Evolutionary conservation across 2,113 vertebrate species (phyloP), one percentile per base, ranked within the genome.

Genomic region (Phaetusa simplex): DNA sequence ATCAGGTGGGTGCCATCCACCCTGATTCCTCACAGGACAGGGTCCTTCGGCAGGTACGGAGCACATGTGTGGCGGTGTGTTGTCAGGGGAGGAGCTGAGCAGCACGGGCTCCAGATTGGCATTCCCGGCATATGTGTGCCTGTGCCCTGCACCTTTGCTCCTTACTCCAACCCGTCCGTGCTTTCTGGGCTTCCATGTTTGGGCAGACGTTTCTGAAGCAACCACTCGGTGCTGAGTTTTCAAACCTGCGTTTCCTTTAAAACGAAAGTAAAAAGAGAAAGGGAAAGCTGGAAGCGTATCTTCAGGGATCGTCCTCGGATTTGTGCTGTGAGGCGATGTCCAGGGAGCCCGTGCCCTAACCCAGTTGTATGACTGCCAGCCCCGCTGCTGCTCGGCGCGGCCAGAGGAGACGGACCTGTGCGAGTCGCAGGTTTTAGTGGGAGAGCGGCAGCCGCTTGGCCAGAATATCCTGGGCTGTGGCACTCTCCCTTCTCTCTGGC

Each of bases 381-480:
- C 50, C 56, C 2, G 6, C 56, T 27, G 73, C 65, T 8, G 38
- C 36, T 10, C 34, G 8, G 29, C 29, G 80, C 79, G 34, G n/a
- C 55, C 67, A 16, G 52, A 21, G 50, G 34, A 29, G 53, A 27
- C 2, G 4, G 4, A 4, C 4, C 29, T 3, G 26, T 2, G 11
- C 3, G 8, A 34, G 67, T 7, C 4, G 17, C 73, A 2, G 0
- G 3, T 7, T 18, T 15, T 21, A 1, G 6, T 29, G 8, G 9
- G 34, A n/a, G 42, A 14, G 53, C 0, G 7, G 45, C 52, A 8
- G 59, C 59, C 11, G 45, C 50, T 38, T 8, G 38, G 50, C 52
- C 69, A 21, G n/a, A 3, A 3, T 17, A 7, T 11, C 38, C 21
- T 5, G 6, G 23, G 52, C 47, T 10, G 53, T 26, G 38, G 21